Evolutionary conservation across 2,113 vertebrate species (phyloP), one percentile per base, ranked within the genome.

Genomic region (Hiodon alosoides): DNA sequence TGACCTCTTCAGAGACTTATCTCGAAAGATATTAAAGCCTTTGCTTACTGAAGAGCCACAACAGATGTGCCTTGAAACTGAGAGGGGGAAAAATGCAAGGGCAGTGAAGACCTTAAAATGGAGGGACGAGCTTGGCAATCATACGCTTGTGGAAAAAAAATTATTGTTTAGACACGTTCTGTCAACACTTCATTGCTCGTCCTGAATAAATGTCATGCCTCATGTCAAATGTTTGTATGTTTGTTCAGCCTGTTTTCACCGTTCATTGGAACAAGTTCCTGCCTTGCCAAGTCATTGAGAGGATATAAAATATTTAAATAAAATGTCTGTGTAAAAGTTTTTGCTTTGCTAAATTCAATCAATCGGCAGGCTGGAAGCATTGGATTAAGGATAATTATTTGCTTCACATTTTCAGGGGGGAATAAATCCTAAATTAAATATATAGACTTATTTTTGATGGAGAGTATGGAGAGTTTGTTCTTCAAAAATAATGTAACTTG

Each of bases 21-120:
- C 61, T 72, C 46, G 51, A 53, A 46, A 58, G 46, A 59, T 67
- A 51, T 67, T 16, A 58, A 66, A 66, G 68, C 67, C 17, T 11
- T 57, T 14, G 14, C 31, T 53, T 67, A 47, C 69, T 72, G 69
- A 48, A 50, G 72, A 48, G 7, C 16, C 31, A 7, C 58, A 14
- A 58, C 9, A 4, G 31, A 31, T 31, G 31, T 31, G 31, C 31
- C 46, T 71, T 55, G 16, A 31, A 53, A 60, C 11, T 65, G n/a
- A 68, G 14, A 11, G 14, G 10, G 4, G 2, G 9, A 57, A 54
- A 16, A 52, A 57, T 51, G 69, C 55, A 59, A 67, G 6, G 53
- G 57, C 70, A 31, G 31, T 31, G 31, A 31, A 31, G 31, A 31
- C 31, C 31, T 31, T 31, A 31, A 31, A 31, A 31, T 31, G 31